Conservation (phyloP, 2,797 vertebrate species). For the Dryobates pubescens region DNA sequence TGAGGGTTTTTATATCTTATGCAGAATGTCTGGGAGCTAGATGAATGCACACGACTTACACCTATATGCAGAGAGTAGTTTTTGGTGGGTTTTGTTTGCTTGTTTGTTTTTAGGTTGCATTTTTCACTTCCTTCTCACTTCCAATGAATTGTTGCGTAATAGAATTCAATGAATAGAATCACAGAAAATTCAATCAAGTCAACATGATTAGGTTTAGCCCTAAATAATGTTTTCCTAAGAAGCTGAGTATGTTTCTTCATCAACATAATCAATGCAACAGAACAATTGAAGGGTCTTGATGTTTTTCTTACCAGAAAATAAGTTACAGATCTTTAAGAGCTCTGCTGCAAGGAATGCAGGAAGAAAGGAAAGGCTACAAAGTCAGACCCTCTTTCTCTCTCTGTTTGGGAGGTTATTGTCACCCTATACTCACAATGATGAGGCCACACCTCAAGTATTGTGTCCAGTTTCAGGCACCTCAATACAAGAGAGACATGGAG, state of each 20-base stretch:
- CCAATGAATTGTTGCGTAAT: background rate
- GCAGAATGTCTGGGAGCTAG: background rate
- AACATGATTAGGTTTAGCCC: background rate
- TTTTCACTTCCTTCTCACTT: background rate
- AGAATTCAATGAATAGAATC: background rate
- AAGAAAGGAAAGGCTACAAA: background rate
- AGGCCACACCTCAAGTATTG: no score
- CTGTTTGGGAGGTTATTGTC: no score
- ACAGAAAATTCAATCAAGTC: background rate
- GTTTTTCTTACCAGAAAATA: background rate
- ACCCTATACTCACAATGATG: no score
- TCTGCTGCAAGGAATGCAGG: background rate
- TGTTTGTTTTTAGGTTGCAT: background rate
- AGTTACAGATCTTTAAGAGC: background rate
- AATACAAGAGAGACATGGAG: no score
- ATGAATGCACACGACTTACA: background rate
- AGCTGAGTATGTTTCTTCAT: background rate
- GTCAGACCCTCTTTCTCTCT: no score
- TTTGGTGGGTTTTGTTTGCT: background rate
- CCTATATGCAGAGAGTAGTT: background rate
- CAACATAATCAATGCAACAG: background rate
- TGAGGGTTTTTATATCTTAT: background rate
- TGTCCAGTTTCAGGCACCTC: no score
- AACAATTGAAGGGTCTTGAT: background rate
- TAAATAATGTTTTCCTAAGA: background rate